phyloP scores from a whole-genome alignment of 1,140 invertebrate genomes.

The Acromyrmex heyeri region DNA sequence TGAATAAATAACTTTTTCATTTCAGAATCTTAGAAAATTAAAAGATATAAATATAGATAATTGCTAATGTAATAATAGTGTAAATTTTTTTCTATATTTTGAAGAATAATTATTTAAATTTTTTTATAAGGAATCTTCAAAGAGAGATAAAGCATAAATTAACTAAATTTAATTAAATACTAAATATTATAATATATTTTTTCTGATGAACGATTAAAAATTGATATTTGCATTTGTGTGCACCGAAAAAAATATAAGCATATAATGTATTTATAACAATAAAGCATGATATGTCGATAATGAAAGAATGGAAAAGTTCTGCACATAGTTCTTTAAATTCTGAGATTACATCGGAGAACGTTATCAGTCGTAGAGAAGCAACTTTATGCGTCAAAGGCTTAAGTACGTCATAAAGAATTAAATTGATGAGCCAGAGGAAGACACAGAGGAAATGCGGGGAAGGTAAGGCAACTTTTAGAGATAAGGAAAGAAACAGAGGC shows the following conservation, averaged over 20 bases:
- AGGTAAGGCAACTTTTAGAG: neutral
- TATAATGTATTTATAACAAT: neutral
- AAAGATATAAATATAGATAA: neutral
- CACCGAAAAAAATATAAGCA: neutral
- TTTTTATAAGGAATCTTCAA: neutral
- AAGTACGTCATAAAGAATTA: neutral
- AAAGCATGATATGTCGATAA: neutral
- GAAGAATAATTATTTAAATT: neutral
- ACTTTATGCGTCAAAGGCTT: neutral
- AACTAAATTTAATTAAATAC: too few species aligned
- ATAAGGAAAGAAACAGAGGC: slow-evolving; percentile 66
- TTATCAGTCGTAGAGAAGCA: neutral
- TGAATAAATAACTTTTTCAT: neutral
- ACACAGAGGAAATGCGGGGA: neutral
- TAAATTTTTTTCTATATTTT: neutral
- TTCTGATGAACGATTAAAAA: neutral
- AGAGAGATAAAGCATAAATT: neutral
- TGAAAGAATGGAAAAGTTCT: slow-evolving; percentile 1
- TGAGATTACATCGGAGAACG: neutral
- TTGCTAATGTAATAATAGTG: neutral
- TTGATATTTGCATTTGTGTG: neutral
- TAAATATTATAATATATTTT: too few species aligned
- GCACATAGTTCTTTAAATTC: slow-evolving; percentile 12
- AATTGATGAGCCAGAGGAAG: neutral
- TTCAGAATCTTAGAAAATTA: neutral